A percentile compares a stretch with the other conserved stretches of the same genome.
phyloP scores from a whole-genome alignment of 2,797 vertebrate species.

The Spinibarbus caldwelli region DNA sequence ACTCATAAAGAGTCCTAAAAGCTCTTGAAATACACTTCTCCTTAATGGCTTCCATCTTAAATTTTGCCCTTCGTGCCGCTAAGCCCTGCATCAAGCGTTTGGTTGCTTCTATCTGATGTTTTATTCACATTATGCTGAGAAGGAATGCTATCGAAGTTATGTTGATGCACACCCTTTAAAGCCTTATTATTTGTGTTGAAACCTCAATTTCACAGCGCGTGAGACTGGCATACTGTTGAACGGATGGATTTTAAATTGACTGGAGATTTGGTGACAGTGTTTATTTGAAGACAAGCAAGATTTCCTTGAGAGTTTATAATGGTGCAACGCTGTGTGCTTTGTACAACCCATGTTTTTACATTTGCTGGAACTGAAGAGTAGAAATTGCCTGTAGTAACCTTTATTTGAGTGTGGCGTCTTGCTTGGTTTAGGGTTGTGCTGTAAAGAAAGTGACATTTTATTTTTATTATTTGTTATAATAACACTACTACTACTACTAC shows the following conservation, averaged over 20 bases:
- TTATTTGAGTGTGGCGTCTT: background rate
- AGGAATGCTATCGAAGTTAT: constrained; percentile 6
- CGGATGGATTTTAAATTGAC: constrained; percentile 30
- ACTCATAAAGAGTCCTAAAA: constrained; percentile 43
- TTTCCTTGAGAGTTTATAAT: constrained; percentile 4
- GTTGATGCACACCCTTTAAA: constrained; percentile 11
- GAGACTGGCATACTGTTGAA: background rate
- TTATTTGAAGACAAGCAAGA: constrained; percentile 16
- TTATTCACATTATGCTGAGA: constrained; percentile 21
- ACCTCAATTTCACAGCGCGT: constrained; percentile 24
- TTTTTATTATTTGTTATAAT: background rate
- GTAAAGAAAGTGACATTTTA: background rate
- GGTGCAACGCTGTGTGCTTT: background rate
- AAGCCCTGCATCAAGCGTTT: constrained; percentile 5
- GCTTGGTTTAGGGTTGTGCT: background rate
- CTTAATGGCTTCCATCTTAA: constrained; percentile 49
- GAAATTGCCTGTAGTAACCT: background rate
- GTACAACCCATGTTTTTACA: background rate
- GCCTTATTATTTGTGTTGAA: constrained; percentile 17
- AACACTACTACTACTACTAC: background rate
- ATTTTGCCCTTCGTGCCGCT: constrained; percentile 8
- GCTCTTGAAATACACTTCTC: constrained; percentile 37
- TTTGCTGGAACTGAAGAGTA: background rate
- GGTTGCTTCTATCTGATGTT: constrained; percentile 25
- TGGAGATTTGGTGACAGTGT: constrained; percentile 1